Evolutionary conservation across 2,797 vertebrate species (phyloP), one percentile per base, ranked within the genome.

Genomic region (Loriculus beryllinus): DNA sequence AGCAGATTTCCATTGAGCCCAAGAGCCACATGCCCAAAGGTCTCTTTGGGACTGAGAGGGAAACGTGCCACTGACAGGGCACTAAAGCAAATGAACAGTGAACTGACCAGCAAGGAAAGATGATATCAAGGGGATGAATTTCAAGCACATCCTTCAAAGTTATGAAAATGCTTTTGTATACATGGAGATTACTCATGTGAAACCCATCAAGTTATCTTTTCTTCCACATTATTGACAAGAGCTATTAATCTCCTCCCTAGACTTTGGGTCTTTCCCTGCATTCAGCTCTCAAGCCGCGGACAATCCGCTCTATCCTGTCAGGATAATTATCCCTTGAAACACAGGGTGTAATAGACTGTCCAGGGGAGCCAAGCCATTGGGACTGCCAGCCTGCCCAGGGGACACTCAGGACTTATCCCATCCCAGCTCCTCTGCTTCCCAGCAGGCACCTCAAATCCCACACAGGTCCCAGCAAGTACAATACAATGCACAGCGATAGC

Each of bases 211-310:
- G 93, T 97, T 96, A 89, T 95, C 93, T 94, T 94, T 97, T 95
- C 95, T 94, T 97, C 94, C 96, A 78, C 51, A 13, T 95, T 95
- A 96, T 88, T 94, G 96, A 97, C 95, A 97, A 77, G 62, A 83
- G 82, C 88, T 82, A 97, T 97, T 96, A 95, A 97, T 97, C 96
- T 96, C 96, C 93, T 62, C 88, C 88, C 89, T 96, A 85, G 72
- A 40, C 94, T 82, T 88, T 14, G 29, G 92, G 85, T 59, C 89
- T 60, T 67, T 92, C 89, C 89, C 78, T 26, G 65, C 62, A 79
- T 94, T 87, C 85, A 65, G 92, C 93, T 94, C 91, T 31, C 25
- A 16, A 77, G 76, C 80, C 10, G 0, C 89, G 93, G 95, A 88
- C 88, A 85, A 94, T 88, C 78, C 90, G 88, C 94, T 96, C 88